A percentile compares a stretch with the other conserved stretches of the same genome.
Conservation (phyloP, 2,797 vertebrate genomes). For the Microchirus variegatus region DNA sequence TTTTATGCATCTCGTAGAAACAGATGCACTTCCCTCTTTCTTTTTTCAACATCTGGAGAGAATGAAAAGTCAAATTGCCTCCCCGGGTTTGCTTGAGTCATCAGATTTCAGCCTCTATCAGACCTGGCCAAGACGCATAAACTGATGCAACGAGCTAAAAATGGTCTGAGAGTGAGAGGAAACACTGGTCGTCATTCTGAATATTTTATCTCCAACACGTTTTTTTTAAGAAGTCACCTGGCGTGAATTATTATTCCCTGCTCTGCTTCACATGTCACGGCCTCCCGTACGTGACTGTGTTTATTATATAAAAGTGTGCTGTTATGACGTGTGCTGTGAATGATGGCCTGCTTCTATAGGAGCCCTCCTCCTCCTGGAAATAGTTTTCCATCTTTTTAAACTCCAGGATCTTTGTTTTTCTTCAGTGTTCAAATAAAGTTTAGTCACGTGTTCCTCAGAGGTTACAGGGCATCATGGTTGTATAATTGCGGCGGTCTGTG, state of each 20-base stretch:
- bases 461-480: constrained; percentile 22
- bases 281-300: not conserved
- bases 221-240: constrained; percentile 4
- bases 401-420: constrained; percentile 31
- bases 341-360: constrained; percentile 45
- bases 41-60: not conserved
- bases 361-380: constrained; percentile 42
- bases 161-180: not conserved
- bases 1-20: too few relatives aligned
- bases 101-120: not conserved
- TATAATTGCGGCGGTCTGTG: too few relatives aligned
- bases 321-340: constrained; percentile 47
- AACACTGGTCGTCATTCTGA: too few relatives aligned
- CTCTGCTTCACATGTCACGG: constrained; percentile 21
- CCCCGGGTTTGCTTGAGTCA: too few relatives aligned
- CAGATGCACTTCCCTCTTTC: too few relatives aligned
- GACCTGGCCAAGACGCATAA: not conserved
- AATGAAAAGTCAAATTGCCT: not conserved
- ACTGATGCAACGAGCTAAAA: too few relatives aligned
- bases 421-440: constrained; percentile 49
- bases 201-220: too few relatives aligned
- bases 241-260: constrained; percentile 14
- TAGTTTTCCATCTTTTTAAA: constrained; percentile 54
- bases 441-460: constrained; percentile 22
- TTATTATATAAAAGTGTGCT: constrained; percentile 45